A percentile compares a stretch with the other conserved stretches of the same genome.
These are phyloP conservation scores for Myotis daubentonii DNA, from an alignment of 2,797 vertebrate species.

Conservation along the genomic window DNA sequence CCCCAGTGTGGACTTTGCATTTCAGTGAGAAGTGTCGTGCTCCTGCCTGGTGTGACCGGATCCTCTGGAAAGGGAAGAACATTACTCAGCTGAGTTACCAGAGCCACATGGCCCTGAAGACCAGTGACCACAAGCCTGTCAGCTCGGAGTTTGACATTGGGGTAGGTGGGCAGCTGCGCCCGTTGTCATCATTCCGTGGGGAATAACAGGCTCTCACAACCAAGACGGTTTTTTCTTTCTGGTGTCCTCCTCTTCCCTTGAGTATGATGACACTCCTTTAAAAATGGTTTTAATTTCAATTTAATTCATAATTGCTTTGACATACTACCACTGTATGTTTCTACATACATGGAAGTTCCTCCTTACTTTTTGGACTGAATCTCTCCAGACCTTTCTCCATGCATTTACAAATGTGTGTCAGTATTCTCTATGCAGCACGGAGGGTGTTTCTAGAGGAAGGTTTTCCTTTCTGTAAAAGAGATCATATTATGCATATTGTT, in stretches of 20 bases:
- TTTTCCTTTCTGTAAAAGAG: slow-evolving; percentile 30
- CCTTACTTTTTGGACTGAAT: slow-evolving; percentile 10
- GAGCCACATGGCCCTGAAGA: slow-evolving; percentile 95
- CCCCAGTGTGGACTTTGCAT: slow-evolving; percentile 33
- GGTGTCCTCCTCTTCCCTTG: neutral
- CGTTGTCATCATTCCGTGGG: neutral
- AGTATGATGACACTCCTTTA: neutral
- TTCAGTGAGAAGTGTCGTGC: slow-evolving; percentile 95
- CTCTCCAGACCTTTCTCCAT: slow-evolving; percentile 6
- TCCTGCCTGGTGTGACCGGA: slow-evolving; percentile 97
- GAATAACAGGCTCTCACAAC: neutral
- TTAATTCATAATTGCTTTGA: slow-evolving; percentile 5
- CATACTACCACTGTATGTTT: neutral
- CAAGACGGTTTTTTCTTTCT: neutral
- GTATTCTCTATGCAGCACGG: neutral
- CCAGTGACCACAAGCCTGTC: slow-evolving; percentile 99
- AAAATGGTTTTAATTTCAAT: slow-evolving; percentile 30
- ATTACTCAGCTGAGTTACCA: slow-evolving; percentile 92
- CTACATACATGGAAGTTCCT: neutral
- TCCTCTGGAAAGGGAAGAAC: slow-evolving; percentile 95
- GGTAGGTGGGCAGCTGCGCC: slow-evolving; percentile 85
- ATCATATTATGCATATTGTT: neutral
- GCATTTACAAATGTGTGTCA: neutral
- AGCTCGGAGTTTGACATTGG: slow-evolving; percentile 92
- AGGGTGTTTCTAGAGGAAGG: neutral